Percentiles rank a stretch among this genome's conserved stretches.
phyloP scores from a whole-genome alignment of 2,888 invertebrate genomes.

The Stramonita haemastoma region DNA sequence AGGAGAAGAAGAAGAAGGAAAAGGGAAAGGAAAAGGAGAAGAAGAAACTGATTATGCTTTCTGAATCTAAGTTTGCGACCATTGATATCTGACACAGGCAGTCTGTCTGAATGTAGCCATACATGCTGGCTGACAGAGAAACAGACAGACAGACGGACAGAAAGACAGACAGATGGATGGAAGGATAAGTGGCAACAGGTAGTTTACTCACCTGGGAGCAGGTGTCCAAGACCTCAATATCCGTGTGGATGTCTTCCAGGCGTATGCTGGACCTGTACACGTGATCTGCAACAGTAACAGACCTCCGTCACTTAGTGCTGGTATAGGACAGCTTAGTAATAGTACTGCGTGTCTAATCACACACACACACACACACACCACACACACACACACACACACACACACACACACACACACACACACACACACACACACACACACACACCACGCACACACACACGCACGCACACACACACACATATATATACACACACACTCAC shows the following conservation, averaged over 20 bases:
- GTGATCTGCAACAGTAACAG: conserved; percentile 55
- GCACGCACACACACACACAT: background rate
- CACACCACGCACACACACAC: background rate
- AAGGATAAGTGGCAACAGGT: background rate
- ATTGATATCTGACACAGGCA: too few relatives aligned
- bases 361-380: background rate
- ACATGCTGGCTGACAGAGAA: background rate
- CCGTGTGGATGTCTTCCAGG: conserved; percentile 61
- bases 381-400: background rate
- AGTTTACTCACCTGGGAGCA: conserved; percentile 49
- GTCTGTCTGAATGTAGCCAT: too few relatives aligned
- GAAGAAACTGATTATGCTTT: too few relatives aligned
- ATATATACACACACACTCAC: background rate
- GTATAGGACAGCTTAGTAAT: background rate
- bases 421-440: background rate
- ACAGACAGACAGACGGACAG: background rate
- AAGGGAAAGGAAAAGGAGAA: too few relatives aligned
- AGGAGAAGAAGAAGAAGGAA: too few relatives aligned
- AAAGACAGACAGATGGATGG: background rate
- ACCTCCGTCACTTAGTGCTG: background rate
- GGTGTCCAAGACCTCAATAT: conserved; percentile 68
- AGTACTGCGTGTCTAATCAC: background rate
- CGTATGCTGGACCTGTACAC: conserved; percentile 61
- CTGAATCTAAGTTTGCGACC: too few relatives aligned
- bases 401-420: background rate